phyloP scores from a whole-genome alignment of 1,140 invertebrate species.

The Drosophila kepulauana region DNA sequence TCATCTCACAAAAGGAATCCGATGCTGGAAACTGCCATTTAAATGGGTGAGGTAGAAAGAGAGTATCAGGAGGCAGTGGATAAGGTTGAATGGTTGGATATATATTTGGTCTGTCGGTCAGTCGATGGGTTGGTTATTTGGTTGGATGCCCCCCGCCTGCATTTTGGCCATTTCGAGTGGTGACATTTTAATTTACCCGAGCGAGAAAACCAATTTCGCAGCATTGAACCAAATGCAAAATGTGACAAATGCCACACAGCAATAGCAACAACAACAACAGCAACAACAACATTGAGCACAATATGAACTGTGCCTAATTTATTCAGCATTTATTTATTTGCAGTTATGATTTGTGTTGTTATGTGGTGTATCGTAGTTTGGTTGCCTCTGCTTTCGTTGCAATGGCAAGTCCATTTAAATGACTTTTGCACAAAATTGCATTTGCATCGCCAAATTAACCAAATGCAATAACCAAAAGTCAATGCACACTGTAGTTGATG shows the following conservation, averaged over 20 bases:
- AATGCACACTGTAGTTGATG: constrained; percentile 21
- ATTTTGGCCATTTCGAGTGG: constrained; percentile 69
- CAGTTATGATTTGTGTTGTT: constrained; percentile 76
- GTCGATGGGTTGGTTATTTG: constrained; percentile 15
- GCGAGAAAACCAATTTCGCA: constrained; percentile 78
- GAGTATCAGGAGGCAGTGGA: not conserved
- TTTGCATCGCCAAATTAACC: constrained; percentile 69
- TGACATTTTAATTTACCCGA: constrained; percentile 82
- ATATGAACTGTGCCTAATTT: constrained; percentile 59
- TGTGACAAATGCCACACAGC: constrained; percentile 68
- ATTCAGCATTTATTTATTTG: constrained; percentile 79
- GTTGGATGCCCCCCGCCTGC: constrained; percentile 34
- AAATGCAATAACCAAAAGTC: constrained; percentile 38
- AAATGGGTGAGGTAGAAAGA: constrained; percentile 27
- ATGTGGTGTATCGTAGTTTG: constrained; percentile 14
- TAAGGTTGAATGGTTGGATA: constrained; percentile 19
- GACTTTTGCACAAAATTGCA: constrained; percentile 73
- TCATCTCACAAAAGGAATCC: constrained; percentile 55
- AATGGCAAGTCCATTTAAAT: constrained; percentile 55
- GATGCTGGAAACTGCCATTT: constrained; percentile 50
- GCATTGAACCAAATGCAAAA: constrained; percentile 65
- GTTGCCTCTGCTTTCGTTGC: not conserved
- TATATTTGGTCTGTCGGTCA: constrained; percentile 10
- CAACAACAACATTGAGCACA: constrained; percentile 10
- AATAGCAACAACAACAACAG: constrained; percentile 12